A percentile compares a stretch with the other conserved stretches of the same genome.
phyloP scores from a whole-genome alignment of 2,888 invertebrate species.

The Lingula anatina region DNA sequence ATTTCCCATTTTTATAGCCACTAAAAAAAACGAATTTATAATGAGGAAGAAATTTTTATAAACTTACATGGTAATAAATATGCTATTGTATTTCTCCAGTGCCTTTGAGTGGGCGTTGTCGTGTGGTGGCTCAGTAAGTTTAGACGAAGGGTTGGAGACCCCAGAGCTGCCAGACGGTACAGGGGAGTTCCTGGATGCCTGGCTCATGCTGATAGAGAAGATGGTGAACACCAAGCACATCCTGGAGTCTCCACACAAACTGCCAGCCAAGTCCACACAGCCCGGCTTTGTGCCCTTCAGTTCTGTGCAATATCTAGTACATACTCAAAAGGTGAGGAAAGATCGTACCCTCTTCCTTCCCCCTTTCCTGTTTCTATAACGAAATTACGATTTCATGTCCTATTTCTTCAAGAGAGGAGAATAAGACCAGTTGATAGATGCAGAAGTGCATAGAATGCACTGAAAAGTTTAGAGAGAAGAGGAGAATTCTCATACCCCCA shows the following conservation, averaged over 20 bases:
- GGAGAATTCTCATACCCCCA: too few relatives aligned
- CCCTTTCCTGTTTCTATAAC: too few relatives aligned
- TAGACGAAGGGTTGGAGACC: constrained; percentile 61
- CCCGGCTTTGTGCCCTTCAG: constrained; percentile 54
- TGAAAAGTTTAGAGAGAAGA: too few relatives aligned
- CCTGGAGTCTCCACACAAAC: constrained; percentile 71
- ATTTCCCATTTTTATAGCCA: too few relatives aligned
- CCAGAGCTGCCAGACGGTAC: constrained; percentile 65
- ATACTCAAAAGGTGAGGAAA: constrained; percentile 64
- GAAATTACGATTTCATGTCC: too few relatives aligned
- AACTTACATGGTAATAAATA: too few relatives aligned
- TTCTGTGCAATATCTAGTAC: constrained; percentile 68
- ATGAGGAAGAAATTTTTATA: too few relatives aligned
- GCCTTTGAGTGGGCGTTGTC: constrained; percentile 62
- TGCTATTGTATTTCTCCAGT: too few relatives aligned
- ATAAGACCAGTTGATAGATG: background rate
- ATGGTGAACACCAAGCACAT: constrained; percentile 79
- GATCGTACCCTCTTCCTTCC: background rate
- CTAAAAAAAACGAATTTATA: too few relatives aligned
- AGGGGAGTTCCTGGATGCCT: constrained; percentile 76
- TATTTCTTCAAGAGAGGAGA: background rate
- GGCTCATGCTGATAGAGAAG: constrained; percentile 75
- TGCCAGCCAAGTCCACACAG: constrained; percentile 58
- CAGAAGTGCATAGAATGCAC: too few relatives aligned
- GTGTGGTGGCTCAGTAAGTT: constrained; percentile 52